phyloP scores from a whole-genome alignment of 1,140 invertebrate species.

The Formica exsecta region DNA sequence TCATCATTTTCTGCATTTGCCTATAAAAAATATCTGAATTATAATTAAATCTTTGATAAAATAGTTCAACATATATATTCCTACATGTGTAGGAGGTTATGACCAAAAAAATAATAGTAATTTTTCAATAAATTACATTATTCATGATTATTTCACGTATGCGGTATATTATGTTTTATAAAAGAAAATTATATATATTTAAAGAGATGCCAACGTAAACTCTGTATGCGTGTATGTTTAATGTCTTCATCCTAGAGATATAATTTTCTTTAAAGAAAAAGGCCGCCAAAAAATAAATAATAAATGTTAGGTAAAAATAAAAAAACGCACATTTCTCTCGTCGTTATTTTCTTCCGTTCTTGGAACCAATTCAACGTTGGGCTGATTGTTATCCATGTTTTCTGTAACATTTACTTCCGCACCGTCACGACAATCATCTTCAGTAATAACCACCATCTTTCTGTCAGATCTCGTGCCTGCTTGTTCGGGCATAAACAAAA shows the following conservation, averaged over 20 bases:
- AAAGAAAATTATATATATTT: constrained; percentile 34
- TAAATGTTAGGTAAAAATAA: constrained; percentile 4
- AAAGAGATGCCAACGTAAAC: constrained; percentile 9
- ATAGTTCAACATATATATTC: neutral
- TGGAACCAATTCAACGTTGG: constrained; percentile 74
- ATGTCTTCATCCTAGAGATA: constrained; percentile 14
- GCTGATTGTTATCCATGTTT: constrained; percentile 73
- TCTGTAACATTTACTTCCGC: constrained; percentile 63
- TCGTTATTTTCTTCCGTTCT: constrained; percentile 68
- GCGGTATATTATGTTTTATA: neutral
- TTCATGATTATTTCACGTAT: neutral
- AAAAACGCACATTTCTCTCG: constrained; percentile 75
- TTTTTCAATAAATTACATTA: constrained; percentile 2
- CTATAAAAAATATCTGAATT: constrained; percentile 64
- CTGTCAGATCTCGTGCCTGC: constrained; percentile 27
- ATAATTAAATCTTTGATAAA: neutral
- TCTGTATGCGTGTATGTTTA: neutral
- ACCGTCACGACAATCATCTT: constrained; percentile 66
- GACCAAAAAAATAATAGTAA: neutral
- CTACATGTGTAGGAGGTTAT: too few species aligned
- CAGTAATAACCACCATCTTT: constrained; percentile 71
- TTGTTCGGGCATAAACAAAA: constrained; percentile 17
- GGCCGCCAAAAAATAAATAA: neutral
- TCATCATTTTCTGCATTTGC: constrained; percentile 80
- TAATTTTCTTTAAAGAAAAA: neutral